These are phyloP conservation scores for Chloromyia formosa DNA, from an alignment of 2,888 invertebrate species.

Conservation along the genomic window DNA sequence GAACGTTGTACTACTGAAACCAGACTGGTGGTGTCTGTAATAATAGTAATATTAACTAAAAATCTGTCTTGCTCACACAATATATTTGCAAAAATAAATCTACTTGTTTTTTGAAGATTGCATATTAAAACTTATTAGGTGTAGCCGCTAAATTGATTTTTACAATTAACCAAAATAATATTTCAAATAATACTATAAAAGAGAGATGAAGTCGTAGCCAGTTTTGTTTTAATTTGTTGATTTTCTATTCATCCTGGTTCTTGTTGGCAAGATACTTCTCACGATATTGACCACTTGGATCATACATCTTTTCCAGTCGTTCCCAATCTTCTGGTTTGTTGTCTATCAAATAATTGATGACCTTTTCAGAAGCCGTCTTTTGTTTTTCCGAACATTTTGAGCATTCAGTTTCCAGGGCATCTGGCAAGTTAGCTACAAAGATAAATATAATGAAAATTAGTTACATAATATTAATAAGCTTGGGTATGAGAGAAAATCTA, in stretches of 20 bases:
- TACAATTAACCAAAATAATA: too few relatives aligned
- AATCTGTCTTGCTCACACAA: too few relatives aligned
- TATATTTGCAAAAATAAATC: too few relatives aligned
- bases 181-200: too few relatives aligned
- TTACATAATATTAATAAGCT: background rate
- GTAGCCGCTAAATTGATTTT: too few relatives aligned
- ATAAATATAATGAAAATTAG: background rate
- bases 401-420: conserved; percentile 75
- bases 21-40: too few relatives aligned
- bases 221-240: too few relatives aligned
- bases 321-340: conserved; percentile 68
- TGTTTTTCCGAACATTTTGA: conserved; percentile 74
- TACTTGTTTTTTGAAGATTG: too few relatives aligned
- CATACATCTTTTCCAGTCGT: conserved; percentile 69
- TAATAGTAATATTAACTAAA: too few relatives aligned
- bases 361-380: conserved; percentile 70
- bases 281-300: conserved; percentile 71
- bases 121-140: too few relatives aligned
- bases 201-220: too few relatives aligned
- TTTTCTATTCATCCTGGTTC: conserved; percentile 42
- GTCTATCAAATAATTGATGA: conserved; percentile 67
- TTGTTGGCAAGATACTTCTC: conserved; percentile 68
- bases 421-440: conserved; percentile 72
- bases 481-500: conserved; percentile 9
- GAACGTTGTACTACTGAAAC: too few relatives aligned